Evolutionary conservation across 2,888 invertebrate genomes (phyloP).

Genomic region (Myopa tessellatipennis): DNA sequence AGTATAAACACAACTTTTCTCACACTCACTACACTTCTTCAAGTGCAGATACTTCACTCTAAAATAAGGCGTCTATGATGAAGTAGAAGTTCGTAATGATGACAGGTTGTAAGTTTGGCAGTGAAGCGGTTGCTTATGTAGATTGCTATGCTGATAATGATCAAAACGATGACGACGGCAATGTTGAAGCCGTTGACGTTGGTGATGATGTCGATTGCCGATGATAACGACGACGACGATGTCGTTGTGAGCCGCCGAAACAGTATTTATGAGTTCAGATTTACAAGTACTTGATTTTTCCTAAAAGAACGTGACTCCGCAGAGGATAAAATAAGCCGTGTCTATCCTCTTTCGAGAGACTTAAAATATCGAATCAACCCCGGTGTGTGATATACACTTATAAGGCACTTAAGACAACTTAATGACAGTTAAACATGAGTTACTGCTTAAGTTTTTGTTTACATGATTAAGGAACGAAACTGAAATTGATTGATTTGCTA

Average conservation of each 20-base stretch:
- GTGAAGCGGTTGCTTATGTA: not conserved
- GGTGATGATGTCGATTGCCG: conserved; percentile 15
- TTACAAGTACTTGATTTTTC: conserved; percentile 1
- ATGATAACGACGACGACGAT: not conserved
- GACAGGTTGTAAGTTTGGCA: too few species aligned
- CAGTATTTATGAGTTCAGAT: conserved; percentile 11
- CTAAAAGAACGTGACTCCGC: conserved; percentile 9
- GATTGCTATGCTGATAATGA: not conserved
- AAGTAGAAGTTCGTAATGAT: too few species aligned
- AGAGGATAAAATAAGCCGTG: conserved; percentile 22
- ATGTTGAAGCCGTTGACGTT: not conserved
- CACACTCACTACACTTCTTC: too few species aligned
- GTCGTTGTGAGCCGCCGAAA: not conserved
- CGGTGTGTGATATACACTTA: too few species aligned
- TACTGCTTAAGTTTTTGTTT: too few species aligned
- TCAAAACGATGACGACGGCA: not conserved
- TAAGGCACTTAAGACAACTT: too few species aligned
- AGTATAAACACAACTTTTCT: too few species aligned
- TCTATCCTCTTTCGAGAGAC: conserved; percentile 16
- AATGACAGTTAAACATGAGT: too few species aligned
- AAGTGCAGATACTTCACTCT: too few species aligned
- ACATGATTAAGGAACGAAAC: too few species aligned
- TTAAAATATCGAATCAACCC: not conserved
- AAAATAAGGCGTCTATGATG: too few species aligned
- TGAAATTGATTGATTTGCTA: too few species aligned